phyloP scores from a whole-genome alignment of 2,888 invertebrate species.

The Erpobdella octoculata region DNA sequence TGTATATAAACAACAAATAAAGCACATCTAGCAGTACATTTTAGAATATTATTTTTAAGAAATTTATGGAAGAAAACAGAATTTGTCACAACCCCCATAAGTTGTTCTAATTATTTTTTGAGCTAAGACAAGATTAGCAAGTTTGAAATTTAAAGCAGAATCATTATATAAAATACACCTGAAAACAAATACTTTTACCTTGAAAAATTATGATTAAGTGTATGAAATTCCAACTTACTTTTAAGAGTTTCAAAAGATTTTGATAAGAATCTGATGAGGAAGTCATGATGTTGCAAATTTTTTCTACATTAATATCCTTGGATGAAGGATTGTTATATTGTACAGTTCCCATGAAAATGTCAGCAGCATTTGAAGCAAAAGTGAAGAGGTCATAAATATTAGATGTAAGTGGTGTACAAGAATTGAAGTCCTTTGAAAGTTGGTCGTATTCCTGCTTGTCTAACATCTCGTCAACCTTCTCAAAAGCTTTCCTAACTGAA shows the following conservation, averaged over 20 bases:
- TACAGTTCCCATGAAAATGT: slow-evolving; percentile 39
- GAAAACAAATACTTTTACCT: background rate
- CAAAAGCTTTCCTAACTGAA: slow-evolving; percentile 38
- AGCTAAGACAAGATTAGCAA: too few relatives aligned
- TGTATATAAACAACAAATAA: too few relatives aligned
- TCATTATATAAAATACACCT: background rate
- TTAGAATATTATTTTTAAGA: too few relatives aligned
- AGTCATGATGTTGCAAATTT: slow-evolving; percentile 39
- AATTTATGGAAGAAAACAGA: too few relatives aligned
- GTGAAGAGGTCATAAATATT: slow-evolving; percentile 36
- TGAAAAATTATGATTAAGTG: background rate
- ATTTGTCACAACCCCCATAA: too few relatives aligned
- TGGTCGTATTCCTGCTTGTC: slow-evolving; percentile 30
- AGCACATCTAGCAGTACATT: too few relatives aligned
- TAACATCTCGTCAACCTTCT: slow-evolving; percentile 37
- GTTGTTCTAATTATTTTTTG: too few relatives aligned
- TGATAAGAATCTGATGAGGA: slow-evolving; percentile 35
- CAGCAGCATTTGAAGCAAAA: slow-evolving; percentile 41
- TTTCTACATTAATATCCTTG: slow-evolving; percentile 29
- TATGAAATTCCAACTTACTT: slow-evolving; percentile 32
- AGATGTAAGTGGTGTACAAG: slow-evolving; percentile 37
- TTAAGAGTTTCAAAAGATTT: slow-evolving; percentile 37
- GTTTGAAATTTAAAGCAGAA: too few relatives aligned
- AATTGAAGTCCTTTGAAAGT: slow-evolving; percentile 39
- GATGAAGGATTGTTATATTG: slow-evolving; percentile 41